Evolutionary conservation across 2,888 invertebrate species (phyloP).

Genomic region (Eupithecia tripunctaria): DNA sequence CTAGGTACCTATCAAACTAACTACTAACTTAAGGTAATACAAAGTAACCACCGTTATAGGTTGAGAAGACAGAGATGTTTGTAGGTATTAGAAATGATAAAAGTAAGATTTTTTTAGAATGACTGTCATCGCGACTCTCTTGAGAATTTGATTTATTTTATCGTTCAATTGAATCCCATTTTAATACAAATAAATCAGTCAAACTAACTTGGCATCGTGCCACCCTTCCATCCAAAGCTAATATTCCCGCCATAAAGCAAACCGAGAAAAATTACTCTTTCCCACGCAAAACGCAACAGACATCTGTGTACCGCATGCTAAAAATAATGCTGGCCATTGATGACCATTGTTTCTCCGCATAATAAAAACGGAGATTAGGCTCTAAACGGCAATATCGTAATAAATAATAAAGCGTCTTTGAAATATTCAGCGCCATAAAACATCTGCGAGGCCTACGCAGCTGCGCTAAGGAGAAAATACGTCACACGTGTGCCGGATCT

Average conservation of each 20-base stretch:
- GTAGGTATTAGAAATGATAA: neutral
- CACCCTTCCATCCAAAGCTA: constrained; percentile 25
- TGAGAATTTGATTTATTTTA: constrained; percentile 13
- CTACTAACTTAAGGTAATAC: too few relatives aligned
- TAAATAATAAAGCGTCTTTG: constrained; percentile 82
- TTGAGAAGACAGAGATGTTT: too few relatives aligned
- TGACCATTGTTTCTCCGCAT: constrained; percentile 81
- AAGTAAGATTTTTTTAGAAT: neutral
- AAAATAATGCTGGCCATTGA: constrained; percentile 72
- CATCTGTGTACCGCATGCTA: constrained; percentile 79
- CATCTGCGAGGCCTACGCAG: constrained; percentile 81
- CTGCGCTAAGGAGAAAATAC: constrained; percentile 79
- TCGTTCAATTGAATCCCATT: constrained; percentile 9
- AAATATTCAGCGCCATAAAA: constrained; percentile 82
- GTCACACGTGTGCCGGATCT: constrained; percentile 76
- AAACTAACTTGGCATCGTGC: constrained; percentile 25
- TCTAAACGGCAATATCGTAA: constrained; percentile 82
- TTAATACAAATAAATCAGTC: constrained; percentile 21
- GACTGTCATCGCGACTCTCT: neutral
- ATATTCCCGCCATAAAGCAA: constrained; percentile 46
- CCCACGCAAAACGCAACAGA: constrained; percentile 64
- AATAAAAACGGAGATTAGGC: constrained; percentile 82
- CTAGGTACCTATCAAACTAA: too few relatives aligned
- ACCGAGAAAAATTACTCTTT: constrained; percentile 58
- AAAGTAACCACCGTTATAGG: too few relatives aligned